A percentile compares a stretch with the other conserved stretches of the same genome.
Conservation (phyloP, 2,888 invertebrate genomes). For the Cerceris ruficornis region DNA sequence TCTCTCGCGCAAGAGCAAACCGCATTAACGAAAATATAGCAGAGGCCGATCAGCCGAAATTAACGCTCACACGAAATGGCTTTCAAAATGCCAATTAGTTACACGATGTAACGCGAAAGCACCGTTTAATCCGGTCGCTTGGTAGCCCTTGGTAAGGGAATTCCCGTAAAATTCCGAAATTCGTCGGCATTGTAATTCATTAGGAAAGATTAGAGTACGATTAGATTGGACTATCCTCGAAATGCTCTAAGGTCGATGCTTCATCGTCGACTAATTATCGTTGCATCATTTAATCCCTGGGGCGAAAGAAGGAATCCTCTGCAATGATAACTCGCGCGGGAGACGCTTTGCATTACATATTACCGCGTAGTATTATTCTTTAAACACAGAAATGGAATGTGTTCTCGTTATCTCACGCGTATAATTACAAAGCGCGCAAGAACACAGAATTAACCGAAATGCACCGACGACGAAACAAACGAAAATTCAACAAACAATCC, state of each 20-base stretch:
- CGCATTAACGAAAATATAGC: neutral
- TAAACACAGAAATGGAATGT: neutral
- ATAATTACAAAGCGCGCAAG: conserved; percentile 18
- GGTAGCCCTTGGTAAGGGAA: neutral
- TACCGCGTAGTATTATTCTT: conserved; percentile 10
- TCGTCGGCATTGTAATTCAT: neutral
- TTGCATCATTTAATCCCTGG: too few species aligned
- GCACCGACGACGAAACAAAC: conserved; percentile 21
- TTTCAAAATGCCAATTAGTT: conserved; percentile 7
- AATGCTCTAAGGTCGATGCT: too few species aligned
- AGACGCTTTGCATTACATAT: conserved; percentile 2
- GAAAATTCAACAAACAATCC: conserved; percentile 27
- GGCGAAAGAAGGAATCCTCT: too few species aligned
- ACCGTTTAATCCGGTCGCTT: neutral
- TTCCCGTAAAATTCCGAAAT: neutral
- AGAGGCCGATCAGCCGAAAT: neutral
- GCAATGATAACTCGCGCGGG: neutral
- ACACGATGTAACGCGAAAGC: neutral
- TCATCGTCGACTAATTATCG: too few species aligned
- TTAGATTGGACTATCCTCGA: neutral
- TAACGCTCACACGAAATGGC: conserved; percentile 9
- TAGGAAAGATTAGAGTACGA: neutral
- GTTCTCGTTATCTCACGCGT: conserved; percentile 19
- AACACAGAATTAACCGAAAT: conserved; percentile 27
- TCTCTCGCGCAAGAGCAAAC: neutral